These are phyloP conservation scores for Creontiades dilutus DNA, from an alignment of 2,888 invertebrate species.

Conservation along the genomic window DNA sequence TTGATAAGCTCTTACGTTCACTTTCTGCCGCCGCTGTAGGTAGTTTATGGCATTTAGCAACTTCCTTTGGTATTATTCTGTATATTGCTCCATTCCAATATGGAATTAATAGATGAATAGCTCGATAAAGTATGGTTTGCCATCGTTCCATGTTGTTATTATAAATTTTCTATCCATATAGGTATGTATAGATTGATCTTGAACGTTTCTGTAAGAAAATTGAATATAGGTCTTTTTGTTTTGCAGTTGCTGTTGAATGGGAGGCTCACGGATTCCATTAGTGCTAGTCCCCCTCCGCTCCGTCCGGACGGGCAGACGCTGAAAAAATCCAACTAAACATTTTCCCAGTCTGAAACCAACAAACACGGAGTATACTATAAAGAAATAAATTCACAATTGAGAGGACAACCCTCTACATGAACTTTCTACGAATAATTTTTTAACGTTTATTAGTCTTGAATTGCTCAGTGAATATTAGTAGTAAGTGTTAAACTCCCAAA, in stretches of 20 bases:
- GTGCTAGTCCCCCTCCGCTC: constrained; percentile 56
- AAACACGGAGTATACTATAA: neutral
- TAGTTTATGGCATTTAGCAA: too few relatives aligned
- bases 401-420: neutral
- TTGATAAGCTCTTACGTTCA: too few relatives aligned
- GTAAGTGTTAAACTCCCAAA: neutral
- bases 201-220: too few relatives aligned
- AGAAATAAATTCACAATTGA: neutral
- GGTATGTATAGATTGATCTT: too few relatives aligned
- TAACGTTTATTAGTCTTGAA: neutral
- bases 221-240: neutral
- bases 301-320: constrained; percentile 22
- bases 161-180: too few relatives aligned
- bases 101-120: too few relatives aligned
- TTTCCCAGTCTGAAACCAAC: neutral
- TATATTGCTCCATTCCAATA: too few relatives aligned
- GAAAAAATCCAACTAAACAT: neutral
- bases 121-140: too few relatives aligned
- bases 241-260: constrained; percentile 59
- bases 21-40: too few relatives aligned
- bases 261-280: constrained; percentile 27
- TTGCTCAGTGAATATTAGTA: constrained; percentile 22
- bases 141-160: too few relatives aligned
- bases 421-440: neutral
- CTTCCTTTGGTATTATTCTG: too few relatives aligned